A percentile compares a stretch with the other conserved stretches of the same genome.
These are phyloP conservation scores for Mobula hypostoma DNA, from an alignment of 2,113 vertebrate genomes.

Conservation along the genomic window DNA sequence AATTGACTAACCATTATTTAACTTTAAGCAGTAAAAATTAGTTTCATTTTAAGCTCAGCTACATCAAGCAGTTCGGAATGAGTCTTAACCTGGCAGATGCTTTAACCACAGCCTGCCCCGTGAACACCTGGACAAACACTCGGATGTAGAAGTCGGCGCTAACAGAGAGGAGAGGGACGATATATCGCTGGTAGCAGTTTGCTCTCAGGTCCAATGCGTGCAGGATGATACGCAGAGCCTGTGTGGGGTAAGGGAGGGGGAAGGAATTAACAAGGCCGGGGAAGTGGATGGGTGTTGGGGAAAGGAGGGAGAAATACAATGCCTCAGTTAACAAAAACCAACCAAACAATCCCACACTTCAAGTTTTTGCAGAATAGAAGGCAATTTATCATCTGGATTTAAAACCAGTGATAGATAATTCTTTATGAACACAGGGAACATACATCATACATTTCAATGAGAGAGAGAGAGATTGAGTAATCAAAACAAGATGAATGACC, in stretches of 20 bases:
- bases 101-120: slow-evolving; percentile 78
- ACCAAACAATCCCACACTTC: not conserved
- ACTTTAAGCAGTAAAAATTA: not conserved
- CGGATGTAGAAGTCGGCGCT: slow-evolving; percentile 87
- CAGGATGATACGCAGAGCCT: slow-evolving; percentile 81
- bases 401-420: not conserved
- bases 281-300: too few species aligned
- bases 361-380: not conserved
- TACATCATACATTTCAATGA: too few species aligned
- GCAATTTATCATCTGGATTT: not conserved
- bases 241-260: not conserved
- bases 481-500: too few species aligned
- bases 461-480: too few species aligned
- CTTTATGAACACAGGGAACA: not conserved
- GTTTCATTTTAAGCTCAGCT: not conserved
- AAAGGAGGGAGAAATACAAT: not conserved
- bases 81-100: slow-evolving; percentile 73
- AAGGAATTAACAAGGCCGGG: not conserved
- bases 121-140: slow-evolving; percentile 76
- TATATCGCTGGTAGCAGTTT: slow-evolving; percentile 83
- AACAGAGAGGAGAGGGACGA: slow-evolving; percentile 74
- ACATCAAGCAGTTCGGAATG: not conserved
- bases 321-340: not conserved
- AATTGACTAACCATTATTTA: not conserved
- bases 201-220: slow-evolving; percentile 79